Percentiles rank a stretch among this genome's conserved stretches.
phyloP scores from a whole-genome alignment of 2,888 invertebrate genomes.

The Monopis laevigella region DNA sequence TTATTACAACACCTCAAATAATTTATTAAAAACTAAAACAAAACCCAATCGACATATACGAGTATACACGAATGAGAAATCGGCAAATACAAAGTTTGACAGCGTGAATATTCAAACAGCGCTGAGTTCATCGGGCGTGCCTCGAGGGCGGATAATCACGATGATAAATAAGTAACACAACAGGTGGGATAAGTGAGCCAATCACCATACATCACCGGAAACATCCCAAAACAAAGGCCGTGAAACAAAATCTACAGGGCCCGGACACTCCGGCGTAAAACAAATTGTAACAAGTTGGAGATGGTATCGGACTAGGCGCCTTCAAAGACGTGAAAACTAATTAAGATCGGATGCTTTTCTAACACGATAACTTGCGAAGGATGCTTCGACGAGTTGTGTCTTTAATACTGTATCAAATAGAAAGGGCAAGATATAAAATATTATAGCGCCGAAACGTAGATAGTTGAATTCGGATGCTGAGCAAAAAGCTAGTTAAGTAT shows the following conservation, averaged over 20 bases:
- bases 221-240: slow-evolving; percentile 52
- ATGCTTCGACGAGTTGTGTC: slow-evolving; percentile 52
- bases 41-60: slow-evolving; percentile 7
- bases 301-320: slow-evolving; percentile 61
- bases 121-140: slow-evolving; percentile 11
- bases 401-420: too few relatives aligned
- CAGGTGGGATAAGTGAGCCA: slow-evolving; percentile 56
- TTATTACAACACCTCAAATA: too few relatives aligned
- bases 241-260: slow-evolving; percentile 39
- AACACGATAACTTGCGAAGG: slow-evolving; percentile 56
- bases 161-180: slow-evolving; percentile 61
- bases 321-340: slow-evolving; percentile 65
- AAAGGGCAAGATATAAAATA: too few relatives aligned
- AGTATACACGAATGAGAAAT: slow-evolving; percentile 11
- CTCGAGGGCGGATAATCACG: slow-evolving; percentile 44
- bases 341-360: slow-evolving; percentile 65
- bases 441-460: too few relatives aligned
- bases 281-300: slow-evolving; percentile 63
- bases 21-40: background rate
- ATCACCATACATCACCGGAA: slow-evolving; percentile 64
- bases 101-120: slow-evolving; percentile 10
- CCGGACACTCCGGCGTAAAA: slow-evolving; percentile 58
- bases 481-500: too few relatives aligned
- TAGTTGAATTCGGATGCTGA: too few relatives aligned
- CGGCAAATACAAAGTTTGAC: slow-evolving; percentile 10